Evolutionary conservation across 37 sponge, comb jelly and placozoan species (phyloP).

Genomic region (Aplysina aerophoba): DNA sequence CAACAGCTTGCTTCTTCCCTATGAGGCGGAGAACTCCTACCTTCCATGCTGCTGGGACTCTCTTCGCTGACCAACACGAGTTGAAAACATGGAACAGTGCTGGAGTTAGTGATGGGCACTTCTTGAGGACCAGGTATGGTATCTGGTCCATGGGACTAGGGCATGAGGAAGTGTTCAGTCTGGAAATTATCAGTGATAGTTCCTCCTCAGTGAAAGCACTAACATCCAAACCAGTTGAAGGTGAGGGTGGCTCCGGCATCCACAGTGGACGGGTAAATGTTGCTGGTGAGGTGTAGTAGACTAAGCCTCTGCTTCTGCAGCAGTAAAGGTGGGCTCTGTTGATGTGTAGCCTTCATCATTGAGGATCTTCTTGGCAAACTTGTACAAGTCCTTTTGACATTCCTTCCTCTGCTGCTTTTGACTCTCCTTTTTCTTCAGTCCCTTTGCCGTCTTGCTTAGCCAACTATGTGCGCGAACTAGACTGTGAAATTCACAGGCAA

Average conservation of each 20-base stretch:
- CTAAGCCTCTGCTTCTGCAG: not conserved
- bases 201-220: not conserved
- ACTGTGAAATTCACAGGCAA: not conserved
- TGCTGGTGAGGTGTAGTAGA: not conserved
- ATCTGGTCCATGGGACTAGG: not conserved
- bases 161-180: not conserved
- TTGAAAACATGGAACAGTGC: not conserved
- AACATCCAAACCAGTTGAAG: not conserved
- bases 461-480: not conserved
- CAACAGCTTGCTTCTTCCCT: not conserved
- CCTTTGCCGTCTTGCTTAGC: not conserved
- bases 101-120: not conserved
- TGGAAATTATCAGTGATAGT: not conserved
- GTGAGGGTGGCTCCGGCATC: not conserved
- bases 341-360: not conserved
- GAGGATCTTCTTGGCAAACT: not conserved
- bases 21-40: not conserved
- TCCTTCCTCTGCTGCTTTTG: not conserved
- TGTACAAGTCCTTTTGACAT: not conserved
- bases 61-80: not conserved
- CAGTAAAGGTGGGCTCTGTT: not conserved
- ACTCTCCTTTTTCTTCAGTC: not conserved
- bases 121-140: not conserved
- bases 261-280: not conserved
- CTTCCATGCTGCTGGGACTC: conserved; percentile 4